phyloP scores from a whole-genome alignment of 2,888 invertebrate genomes.

The Heliconius charithonia region DNA sequence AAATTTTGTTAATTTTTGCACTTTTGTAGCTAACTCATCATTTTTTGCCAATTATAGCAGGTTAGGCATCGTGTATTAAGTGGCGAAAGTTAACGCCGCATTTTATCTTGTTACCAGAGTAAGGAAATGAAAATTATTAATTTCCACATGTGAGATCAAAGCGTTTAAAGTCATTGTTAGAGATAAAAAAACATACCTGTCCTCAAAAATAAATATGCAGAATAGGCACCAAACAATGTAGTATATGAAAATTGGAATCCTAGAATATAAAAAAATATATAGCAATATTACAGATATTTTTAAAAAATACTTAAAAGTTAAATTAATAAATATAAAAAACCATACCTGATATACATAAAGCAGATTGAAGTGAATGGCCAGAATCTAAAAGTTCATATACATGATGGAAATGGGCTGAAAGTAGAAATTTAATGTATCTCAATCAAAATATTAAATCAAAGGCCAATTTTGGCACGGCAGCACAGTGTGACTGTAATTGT shows the following conservation, averaged over 20 bases:
- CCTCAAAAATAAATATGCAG: slow-evolving; percentile 94
- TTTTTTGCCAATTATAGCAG: too few species aligned
- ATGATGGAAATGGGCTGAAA: slow-evolving; percentile 95
- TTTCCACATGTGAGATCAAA: not conserved
- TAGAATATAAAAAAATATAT: slow-evolving; percentile 62
- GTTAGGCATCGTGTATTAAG: not conserved
- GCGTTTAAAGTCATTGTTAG: not conserved
- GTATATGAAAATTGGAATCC: slow-evolving; percentile 96
- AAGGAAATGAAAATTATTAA: not conserved
- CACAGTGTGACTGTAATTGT: not conserved
- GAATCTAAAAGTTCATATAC: slow-evolving; percentile 90
- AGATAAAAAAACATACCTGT: slow-evolving; percentile 84
- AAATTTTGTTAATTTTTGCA: not conserved
- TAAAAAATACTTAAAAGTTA: not conserved
- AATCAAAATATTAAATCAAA: not conserved
- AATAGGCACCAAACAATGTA: slow-evolving; percentile 96
- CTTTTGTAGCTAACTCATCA: not conserved
- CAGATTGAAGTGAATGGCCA: slow-evolving; percentile 88
- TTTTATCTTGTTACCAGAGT: not conserved
- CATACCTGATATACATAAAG: slow-evolving; percentile 83
- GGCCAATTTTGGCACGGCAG: not conserved
- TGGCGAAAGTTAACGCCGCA: not conserved
- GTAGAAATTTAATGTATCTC: slow-evolving; percentile 34
- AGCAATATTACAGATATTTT: not conserved
- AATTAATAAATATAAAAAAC: not conserved